These are phyloP conservation scores for Ischnura elegans DNA, from an alignment of 2,888 invertebrate species.

Conservation along the genomic window DNA sequence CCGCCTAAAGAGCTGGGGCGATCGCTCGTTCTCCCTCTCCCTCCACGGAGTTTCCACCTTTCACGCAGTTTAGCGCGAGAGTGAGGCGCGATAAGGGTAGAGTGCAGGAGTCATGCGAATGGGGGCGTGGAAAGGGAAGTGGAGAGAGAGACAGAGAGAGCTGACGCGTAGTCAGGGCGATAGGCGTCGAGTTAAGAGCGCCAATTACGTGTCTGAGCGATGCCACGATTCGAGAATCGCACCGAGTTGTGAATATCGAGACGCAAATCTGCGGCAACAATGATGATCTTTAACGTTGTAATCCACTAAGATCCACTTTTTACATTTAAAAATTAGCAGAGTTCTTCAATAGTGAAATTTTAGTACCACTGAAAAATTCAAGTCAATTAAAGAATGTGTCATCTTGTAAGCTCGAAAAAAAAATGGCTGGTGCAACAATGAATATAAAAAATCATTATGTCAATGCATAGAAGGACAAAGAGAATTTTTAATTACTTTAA, in stretches of 20 bases:
- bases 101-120: background rate
- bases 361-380: too few species aligned
- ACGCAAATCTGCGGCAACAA: background rate
- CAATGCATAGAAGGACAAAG: too few species aligned
- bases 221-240: background rate
- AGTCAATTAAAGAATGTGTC: too few species aligned
- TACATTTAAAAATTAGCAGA: too few species aligned
- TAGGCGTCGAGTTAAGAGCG: background rate
- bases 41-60: background rate
- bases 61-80: constrained; percentile 21
- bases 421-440: too few species aligned
- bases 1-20: constrained; percentile 3
- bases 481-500: too few species aligned
- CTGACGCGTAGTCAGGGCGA: background rate
- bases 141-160: background rate
- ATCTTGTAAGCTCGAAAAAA: too few species aligned
- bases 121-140: background rate
- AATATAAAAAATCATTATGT: too few species aligned
- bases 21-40: background rate
- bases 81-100: background rate
- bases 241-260: background rate
- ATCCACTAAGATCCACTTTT: too few species aligned
- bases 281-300: too few species aligned
- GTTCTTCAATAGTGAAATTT: too few species aligned
- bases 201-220: background rate